phyloP scores from a whole-genome alignment of 2,113 vertebrate species.

The Monopterus albus region DNA sequence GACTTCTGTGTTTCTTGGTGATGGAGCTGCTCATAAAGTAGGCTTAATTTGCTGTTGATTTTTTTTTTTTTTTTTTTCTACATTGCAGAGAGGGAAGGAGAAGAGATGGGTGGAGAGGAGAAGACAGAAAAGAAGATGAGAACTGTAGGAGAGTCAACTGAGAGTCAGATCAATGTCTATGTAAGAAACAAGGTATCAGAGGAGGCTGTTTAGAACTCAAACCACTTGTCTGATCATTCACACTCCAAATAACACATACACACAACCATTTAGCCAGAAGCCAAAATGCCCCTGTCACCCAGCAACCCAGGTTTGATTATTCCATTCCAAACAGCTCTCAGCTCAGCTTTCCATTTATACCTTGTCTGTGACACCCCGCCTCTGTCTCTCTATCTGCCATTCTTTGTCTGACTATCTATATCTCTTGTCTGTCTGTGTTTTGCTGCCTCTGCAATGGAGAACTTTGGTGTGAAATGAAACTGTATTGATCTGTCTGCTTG shows the following conservation, averaged over 20 bases:
- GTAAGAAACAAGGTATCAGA: background rate
- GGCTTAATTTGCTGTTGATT: conserved; percentile 38
- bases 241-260: conserved; percentile 7
- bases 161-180: conserved; percentile 21
- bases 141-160: background rate
- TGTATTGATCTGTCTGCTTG: conserved; percentile 67
- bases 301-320: conserved; percentile 2
- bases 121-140: background rate
- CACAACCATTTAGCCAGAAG: conserved; percentile 10
- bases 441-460: conserved; percentile 45
- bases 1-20: conserved; percentile 37
- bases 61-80: too few relatives aligned
- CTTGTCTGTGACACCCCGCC: conserved; percentile 28
- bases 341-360: conserved; percentile 26
- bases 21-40: conserved; percentile 2
- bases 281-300: conserved; percentile 13
- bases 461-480: conserved; percentile 75
- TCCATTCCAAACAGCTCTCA: conserved; percentile 5
- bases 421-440: conserved; percentile 43
- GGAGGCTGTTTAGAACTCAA: conserved; percentile 13
- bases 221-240: conserved; percentile 30
- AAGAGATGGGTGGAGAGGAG: background rate
- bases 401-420: conserved; percentile 17
- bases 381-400: background rate
- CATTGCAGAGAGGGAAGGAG: too few relatives aligned